Evolutionary conservation across 2,797 vertebrate species (phyloP).

Genomic region (Helostoma temminkii): DNA sequence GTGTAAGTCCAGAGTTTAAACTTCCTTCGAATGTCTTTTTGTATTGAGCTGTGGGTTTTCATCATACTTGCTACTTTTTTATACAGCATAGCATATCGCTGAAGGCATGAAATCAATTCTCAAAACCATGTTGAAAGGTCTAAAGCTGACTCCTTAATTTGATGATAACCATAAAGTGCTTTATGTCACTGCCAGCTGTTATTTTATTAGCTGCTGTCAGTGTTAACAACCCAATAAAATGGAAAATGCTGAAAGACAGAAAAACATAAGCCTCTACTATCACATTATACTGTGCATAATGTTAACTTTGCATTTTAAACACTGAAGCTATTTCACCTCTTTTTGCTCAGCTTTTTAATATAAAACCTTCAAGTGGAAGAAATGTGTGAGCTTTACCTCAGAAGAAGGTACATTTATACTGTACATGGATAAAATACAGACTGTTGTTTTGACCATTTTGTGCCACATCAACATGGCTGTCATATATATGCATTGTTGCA

Average conservation of each 20-base stretch:
- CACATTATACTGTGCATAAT: background rate
- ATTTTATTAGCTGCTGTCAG: slow-evolving; percentile 19
- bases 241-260: background rate
- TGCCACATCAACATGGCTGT: no score
- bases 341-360: no score
- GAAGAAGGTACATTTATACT: no score
- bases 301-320: no score
- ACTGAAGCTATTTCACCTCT: background rate
- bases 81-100: no score
- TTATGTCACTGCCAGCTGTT: slow-evolving; percentile 3
- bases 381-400: no score
- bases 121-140: slow-evolving; percentile 25
- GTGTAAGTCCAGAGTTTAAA: background rate
- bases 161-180: slow-evolving; percentile 20
- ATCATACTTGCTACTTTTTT: no score
- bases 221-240: slow-evolving; percentile 22
- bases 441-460: background rate
- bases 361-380: no score
- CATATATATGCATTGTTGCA: no score
- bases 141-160: slow-evolving; percentile 14
- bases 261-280: background rate
- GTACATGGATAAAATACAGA: background rate
- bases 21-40: no score
- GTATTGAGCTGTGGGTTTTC: no score
- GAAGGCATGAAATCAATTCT: no score